These are phyloP conservation scores for Germaria angustata DNA, from an alignment of 2,888 invertebrate genomes.

Conservation along the genomic window DNA sequence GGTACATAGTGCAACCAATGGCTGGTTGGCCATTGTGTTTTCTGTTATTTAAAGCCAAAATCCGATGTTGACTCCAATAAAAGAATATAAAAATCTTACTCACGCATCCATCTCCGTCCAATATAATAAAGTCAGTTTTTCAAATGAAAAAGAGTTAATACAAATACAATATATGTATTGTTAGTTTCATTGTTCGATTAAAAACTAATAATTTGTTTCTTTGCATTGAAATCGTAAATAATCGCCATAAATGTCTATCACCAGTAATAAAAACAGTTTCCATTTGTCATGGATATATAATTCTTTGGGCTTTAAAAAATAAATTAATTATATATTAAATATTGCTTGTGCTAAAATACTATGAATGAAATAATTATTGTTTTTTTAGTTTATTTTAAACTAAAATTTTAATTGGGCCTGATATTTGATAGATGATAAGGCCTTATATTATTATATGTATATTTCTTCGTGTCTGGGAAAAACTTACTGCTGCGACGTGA, in stretches of 20 bases:
- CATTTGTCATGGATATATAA: neutral
- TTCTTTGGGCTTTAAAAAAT: neutral
- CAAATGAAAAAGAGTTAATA: too few relatives aligned
- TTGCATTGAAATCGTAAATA: slow-evolving; percentile 4
- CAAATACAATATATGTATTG: too few relatives aligned
- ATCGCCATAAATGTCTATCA: neutral
- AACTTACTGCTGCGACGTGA: too few relatives aligned
- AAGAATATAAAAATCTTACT: too few relatives aligned
- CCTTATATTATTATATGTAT: neutral
- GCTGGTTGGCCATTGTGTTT: too few relatives aligned
- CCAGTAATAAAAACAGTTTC: neutral
- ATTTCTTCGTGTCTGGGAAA: too few relatives aligned
- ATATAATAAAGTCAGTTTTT: too few relatives aligned
- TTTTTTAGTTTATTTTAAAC: neutral
- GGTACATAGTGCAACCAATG: too few relatives aligned
- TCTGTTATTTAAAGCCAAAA: too few relatives aligned
- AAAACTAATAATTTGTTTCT: neutral
- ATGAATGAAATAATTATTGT: slow-evolving; percentile 11
- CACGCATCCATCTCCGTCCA: too few relatives aligned
- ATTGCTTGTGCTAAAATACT: neutral
- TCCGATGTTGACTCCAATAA: too few relatives aligned
- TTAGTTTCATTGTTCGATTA: neutral
- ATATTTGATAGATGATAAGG: neutral
- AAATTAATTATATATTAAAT: slow-evolving; percentile 2
- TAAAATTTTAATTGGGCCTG: neutral